Conservation (phyloP, 2,113 vertebrate genomes). For the Dolichallabes microphthalmus region DNA sequence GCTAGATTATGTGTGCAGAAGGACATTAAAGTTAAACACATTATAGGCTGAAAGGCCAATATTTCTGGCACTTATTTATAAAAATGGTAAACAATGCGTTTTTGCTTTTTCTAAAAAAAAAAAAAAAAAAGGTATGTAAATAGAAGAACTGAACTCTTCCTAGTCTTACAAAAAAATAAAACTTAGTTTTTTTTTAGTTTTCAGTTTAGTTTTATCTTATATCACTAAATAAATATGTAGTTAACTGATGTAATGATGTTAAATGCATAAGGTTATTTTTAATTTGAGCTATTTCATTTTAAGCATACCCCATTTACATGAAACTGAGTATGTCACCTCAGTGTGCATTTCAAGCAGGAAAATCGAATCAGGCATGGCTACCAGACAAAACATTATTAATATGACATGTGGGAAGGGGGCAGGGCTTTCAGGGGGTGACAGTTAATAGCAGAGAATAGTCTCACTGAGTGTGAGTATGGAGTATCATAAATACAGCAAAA, state of each 20-base stretch:
- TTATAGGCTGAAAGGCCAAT: neutral
- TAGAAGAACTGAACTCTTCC: too few relatives aligned
- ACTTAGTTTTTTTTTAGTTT: too few relatives aligned
- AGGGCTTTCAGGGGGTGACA: neutral
- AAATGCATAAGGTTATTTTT: neutral
- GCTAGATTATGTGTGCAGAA: neutral
- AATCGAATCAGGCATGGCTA: neutral
- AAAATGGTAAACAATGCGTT: neutral
- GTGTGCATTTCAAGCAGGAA: neutral
- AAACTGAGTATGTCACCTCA: neutral
- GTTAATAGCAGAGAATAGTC: neutral
- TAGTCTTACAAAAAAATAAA: too few relatives aligned
- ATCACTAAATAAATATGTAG: too few relatives aligned
- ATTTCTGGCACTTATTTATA: neutral
- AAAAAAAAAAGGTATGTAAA: too few relatives aligned
- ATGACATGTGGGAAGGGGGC: neutral
- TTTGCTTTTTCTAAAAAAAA: neutral
- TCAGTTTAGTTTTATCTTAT: too few relatives aligned
- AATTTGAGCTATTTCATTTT: neutral
- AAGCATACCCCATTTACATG: neutral
- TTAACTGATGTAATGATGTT: too few relatives aligned
- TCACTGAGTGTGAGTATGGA: neutral
- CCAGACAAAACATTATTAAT: constrained; percentile 4
- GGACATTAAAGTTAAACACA: neutral
- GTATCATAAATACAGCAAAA: neutral